These are phyloP conservation scores for Lophius piscatorius DNA, from an alignment of 2,113 vertebrate genomes.

Conservation along the genomic window DNA sequence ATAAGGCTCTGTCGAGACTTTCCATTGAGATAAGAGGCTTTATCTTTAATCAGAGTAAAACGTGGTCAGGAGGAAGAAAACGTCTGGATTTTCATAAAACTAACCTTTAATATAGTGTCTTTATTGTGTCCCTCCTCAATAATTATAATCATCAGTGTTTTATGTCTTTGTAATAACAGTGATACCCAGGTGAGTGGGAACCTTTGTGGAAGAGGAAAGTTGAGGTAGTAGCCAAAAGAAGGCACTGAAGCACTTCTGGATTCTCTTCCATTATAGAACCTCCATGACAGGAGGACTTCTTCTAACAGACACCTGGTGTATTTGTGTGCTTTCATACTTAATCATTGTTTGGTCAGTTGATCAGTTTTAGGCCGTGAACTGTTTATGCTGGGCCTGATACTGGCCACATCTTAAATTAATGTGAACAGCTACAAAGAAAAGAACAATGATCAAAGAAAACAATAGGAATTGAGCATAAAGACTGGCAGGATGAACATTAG, in stretches of 20 bases:
- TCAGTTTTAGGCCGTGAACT: too few relatives aligned
- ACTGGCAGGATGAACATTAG: too few relatives aligned
- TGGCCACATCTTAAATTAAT: too few relatives aligned
- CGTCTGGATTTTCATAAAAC: not conserved
- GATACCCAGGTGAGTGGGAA: slow-evolving; percentile 3
- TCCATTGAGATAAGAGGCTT: slow-evolving; percentile 40
- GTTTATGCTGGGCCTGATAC: too few relatives aligned
- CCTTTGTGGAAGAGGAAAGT: slow-evolving; percentile 1
- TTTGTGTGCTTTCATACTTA: too few relatives aligned
- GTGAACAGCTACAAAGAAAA: too few relatives aligned
- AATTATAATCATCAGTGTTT: not conserved
- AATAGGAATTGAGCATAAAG: too few relatives aligned
- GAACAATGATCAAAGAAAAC: too few relatives aligned
- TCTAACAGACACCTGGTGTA: not conserved
- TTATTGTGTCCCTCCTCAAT: slow-evolving; percentile 12
- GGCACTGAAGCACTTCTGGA: slow-evolving; percentile 64
- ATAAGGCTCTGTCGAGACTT: slow-evolving; percentile 12
- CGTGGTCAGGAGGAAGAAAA: not conserved
- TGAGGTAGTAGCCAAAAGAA: slow-evolving; percentile 66
- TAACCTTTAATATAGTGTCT: not conserved
- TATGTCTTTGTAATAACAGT: not conserved
- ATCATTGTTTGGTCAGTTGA: too few relatives aligned
- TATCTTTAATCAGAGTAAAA: slow-evolving; percentile 30
- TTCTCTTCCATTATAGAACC: not conserved
- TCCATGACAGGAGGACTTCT: not conserved